Percentiles rank a stretch among this genome's conserved stretches.
phyloP scores from a whole-genome alignment of 2,797 vertebrate species.

The Alca torda region DNA sequence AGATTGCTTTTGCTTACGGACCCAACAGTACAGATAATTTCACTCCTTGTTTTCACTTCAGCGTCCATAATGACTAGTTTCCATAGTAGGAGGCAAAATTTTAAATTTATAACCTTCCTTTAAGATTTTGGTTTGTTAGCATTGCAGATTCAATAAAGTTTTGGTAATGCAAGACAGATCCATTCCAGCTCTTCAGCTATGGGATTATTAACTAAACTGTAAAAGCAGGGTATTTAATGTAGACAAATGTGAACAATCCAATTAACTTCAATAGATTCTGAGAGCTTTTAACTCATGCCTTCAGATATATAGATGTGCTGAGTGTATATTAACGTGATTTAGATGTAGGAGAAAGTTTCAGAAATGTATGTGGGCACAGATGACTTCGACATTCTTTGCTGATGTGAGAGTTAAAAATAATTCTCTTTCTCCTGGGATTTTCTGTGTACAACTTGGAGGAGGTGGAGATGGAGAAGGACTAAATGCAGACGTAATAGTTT shows the following conservation, averaged over 20 bases:
- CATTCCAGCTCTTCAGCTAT: neutral
- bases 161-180: neutral
- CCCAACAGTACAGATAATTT: neutral
- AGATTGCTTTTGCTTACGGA: neutral
- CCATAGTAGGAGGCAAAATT: neutral
- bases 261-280: slow-evolving; percentile 13
- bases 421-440: neutral
- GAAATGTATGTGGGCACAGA: neutral
- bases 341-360: neutral
- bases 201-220: slow-evolving; percentile 15
- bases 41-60: neutral
- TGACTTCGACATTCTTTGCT: neutral
- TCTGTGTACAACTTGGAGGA: neutral
- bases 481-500: neutral
- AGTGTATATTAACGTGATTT: neutral
- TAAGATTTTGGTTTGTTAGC: neutral
- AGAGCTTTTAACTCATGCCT: slow-evolving; percentile 18
- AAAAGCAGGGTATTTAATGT: neutral
- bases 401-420: neutral
- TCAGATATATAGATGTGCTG: neutral
- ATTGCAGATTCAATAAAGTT: neutral
- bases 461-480: neutral
- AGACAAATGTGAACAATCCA: neutral
- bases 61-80: neutral
- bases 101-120: neutral